Evolutionary conservation across 1,140 invertebrate species (phyloP).

Genomic region (Drosophila leontia): DNA sequence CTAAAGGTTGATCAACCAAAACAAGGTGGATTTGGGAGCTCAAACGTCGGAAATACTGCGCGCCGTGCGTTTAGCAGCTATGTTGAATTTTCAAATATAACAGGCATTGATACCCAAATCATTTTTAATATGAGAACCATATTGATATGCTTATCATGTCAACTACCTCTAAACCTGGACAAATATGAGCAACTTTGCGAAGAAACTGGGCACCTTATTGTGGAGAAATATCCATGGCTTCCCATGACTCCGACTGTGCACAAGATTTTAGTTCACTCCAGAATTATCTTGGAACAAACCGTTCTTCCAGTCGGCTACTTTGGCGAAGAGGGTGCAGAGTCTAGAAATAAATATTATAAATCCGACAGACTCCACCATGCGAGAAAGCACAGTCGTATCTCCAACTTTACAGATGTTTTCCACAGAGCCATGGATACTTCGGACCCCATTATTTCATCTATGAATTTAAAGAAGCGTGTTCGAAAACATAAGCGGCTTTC

Average conservation of each 20-base stretch:
- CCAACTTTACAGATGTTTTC: neutral
- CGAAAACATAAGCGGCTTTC: neutral
- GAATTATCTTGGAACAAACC: constrained; percentile 22
- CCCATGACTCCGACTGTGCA: constrained; percentile 33
- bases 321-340: constrained; percentile 2
- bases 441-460: too few species aligned
- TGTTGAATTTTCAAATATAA: too few species aligned
- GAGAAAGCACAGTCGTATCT: constrained; percentile 3
- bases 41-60: too few species aligned
- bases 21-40: too few species aligned
- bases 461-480: constrained; percentile 6
- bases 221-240: constrained; percentile 29
- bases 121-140: constrained; percentile 11
- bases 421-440: too few species aligned
- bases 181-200: constrained; percentile 13
- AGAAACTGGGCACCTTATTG: constrained; percentile 11
- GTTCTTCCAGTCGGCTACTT: constrained; percentile 39
- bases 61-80: too few species aligned
- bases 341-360: constrained; percentile 5
- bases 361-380: constrained; percentile 17
- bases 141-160: constrained; percentile 19
- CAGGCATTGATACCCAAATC: constrained; percentile 2
- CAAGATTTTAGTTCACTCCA: constrained; percentile 28
- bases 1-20: too few species aligned
- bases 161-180: constrained; percentile 7